These are phyloP conservation scores for Callinectes sapidus DNA, from an alignment of 2,888 invertebrate species.

Conservation along the genomic window DNA sequence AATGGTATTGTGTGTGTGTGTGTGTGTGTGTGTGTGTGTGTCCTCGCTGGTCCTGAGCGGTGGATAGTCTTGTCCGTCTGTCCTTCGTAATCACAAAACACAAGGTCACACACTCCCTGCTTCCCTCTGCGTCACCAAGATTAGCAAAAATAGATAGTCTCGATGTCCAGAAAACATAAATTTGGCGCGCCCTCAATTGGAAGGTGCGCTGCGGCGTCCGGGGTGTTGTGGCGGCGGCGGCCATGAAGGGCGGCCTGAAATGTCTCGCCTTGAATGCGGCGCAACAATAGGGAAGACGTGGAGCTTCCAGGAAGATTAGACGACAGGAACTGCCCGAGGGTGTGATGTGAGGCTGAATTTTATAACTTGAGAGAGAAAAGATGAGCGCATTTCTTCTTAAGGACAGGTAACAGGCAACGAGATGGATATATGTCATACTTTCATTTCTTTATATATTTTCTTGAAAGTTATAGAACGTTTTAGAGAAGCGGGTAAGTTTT, in stretches of 20 bases:
- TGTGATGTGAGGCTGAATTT: neutral
- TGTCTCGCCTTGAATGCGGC: neutral
- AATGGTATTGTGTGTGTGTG: neutral
- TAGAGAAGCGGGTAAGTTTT: neutral
- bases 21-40: constrained; percentile 9
- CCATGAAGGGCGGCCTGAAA: neutral
- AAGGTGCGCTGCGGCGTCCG: neutral
- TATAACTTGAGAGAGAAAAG: neutral
- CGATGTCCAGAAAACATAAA: neutral
- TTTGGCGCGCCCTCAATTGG: neutral
- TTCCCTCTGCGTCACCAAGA: constrained; percentile 8
- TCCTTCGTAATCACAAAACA: neutral
- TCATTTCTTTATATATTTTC: neutral
- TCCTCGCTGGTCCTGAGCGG: neutral
- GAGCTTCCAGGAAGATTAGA: neutral
- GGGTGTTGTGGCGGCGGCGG: neutral
- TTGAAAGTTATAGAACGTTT: neutral
- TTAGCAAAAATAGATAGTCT: neutral
- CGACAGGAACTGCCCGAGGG: neutral
- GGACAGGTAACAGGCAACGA: neutral
- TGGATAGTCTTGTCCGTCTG: neutral
- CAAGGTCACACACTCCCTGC: neutral
- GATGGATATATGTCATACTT: neutral
- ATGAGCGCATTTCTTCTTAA: neutral
- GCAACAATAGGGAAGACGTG: neutral